Percentiles rank a stretch among this genome's conserved stretches.
These are phyloP conservation scores for Leptocoma aspasia DNA, from an alignment of 2,113 vertebrate species.

Conservation along the genomic window DNA sequence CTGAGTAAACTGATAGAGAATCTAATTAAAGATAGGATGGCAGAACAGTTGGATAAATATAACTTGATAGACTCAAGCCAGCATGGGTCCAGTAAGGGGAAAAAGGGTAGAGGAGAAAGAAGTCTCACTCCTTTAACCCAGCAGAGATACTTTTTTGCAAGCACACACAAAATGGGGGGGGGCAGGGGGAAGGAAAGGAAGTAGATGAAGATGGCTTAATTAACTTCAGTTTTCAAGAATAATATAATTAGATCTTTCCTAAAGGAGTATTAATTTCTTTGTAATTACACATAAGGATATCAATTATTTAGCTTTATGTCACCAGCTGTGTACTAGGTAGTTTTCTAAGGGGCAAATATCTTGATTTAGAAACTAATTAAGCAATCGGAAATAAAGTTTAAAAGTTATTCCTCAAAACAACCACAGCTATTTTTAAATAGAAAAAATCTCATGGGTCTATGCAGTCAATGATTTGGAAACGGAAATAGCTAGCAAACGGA, in stretches of 20 bases:
- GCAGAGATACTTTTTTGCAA: neutral
- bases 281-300: constrained; percentile 33
- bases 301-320: constrained; percentile 42
- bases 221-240: neutral
- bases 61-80: neutral
- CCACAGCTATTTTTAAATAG: neutral
- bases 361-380: constrained; percentile 59
- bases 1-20: constrained; percentile 8
- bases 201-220: neutral
- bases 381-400: constrained; percentile 39
- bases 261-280: neutral
- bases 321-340: constrained; percentile 22
- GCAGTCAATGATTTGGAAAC: neutral
- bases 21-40: constrained; percentile 40
- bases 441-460: neutral
- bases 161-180: neutral
- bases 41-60: constrained; percentile 47
- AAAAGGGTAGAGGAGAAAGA: neutral
- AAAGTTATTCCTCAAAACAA: neutral
- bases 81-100: neutral
- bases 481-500: neutral
- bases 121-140: neutral
- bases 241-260: constrained; percentile 19
- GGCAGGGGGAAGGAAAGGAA: neutral
- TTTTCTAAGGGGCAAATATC: neutral